A percentile compares a stretch with the other conserved stretches of the same genome.
phyloP scores from a whole-genome alignment of 2,113 vertebrate genomes.

The Pedionomus torquatus region DNA sequence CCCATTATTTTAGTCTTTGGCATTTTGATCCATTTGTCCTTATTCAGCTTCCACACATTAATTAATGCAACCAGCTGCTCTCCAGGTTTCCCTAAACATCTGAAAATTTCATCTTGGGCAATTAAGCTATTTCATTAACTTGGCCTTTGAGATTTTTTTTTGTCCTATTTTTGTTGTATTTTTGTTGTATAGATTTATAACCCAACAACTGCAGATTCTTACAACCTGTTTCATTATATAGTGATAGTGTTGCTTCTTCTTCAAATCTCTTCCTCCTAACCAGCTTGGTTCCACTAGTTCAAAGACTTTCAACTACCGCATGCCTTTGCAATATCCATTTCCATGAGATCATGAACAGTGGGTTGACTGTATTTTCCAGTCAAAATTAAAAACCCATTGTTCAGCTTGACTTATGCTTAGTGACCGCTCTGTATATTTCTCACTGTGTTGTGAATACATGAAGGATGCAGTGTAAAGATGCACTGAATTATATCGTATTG shows the following conservation, averaged over 20 bases:
- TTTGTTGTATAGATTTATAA: no score
- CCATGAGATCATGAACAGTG: neutral
- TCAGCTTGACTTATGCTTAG: conserved; percentile 70
- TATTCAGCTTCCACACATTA: conserved; percentile 6
- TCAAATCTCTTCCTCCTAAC: neutral
- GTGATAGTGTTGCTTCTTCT: neutral
- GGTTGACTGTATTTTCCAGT: conserved; percentile 52
- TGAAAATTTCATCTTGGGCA: neutral
- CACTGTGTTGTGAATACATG: conserved; percentile 54
- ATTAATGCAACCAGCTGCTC: neutral
- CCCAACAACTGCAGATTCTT: neutral
- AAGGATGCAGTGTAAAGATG: conserved; percentile 42
- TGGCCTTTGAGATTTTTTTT: neutral
- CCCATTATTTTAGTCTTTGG: neutral
- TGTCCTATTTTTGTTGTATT: neutral
- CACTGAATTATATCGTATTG: conserved; percentile 10
- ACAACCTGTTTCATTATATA: neutral
- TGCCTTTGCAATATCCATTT: conserved; percentile 61
- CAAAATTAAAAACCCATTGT: conserved; percentile 72
- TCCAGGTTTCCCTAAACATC: neutral
- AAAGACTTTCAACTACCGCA: neutral
- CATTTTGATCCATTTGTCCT: conserved; percentile 12
- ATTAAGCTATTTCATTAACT: conserved; percentile 23
- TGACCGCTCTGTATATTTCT: conserved; percentile 67
- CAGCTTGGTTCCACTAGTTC: neutral